Conservation (phyloP, 2,888 invertebrate species). For the Notocelia uddmanniana region DNA sequence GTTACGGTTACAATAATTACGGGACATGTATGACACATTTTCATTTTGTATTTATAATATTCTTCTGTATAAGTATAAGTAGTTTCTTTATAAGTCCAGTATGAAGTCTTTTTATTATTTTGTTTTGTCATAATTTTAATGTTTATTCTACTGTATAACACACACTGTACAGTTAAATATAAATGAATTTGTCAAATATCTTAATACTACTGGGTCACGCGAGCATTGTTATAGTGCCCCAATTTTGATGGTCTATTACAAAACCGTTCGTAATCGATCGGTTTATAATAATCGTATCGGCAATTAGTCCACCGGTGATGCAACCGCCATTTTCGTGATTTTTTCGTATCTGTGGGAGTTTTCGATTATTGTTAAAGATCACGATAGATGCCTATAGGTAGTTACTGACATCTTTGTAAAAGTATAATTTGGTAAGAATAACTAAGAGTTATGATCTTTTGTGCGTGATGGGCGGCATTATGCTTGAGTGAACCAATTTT, state of each 20-base stretch:
- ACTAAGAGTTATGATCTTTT: slow-evolving; percentile 13
- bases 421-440: not conserved
- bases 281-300: slow-evolving; percentile 75
- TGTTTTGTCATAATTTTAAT: not conserved
- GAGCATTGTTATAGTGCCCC: slow-evolving; percentile 42
- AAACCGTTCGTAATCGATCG: slow-evolving; percentile 72
- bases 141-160: not conserved
- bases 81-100: too few relatives aligned
- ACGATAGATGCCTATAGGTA: slow-evolving; percentile 61
- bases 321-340: slow-evolving; percentile 75
- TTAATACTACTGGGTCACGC: slow-evolving; percentile 30
- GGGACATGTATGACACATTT: too few relatives aligned
- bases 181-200: slow-evolving; percentile 18
- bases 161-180: not conserved
- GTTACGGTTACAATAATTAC: too few relatives aligned
- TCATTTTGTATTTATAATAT: too few relatives aligned
- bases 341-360: slow-evolving; percentile 74
- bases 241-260: slow-evolving; percentile 55
- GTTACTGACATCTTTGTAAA: not conserved
- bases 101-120: too few relatives aligned
- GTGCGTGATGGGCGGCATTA: slow-evolving; percentile 33
- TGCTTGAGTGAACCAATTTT: slow-evolving; percentile 56
- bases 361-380: slow-evolving; percentile 75
- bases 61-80: too few relatives aligned
- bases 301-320: slow-evolving; percentile 74